A percentile compares a stretch with the other conserved stretches of the same genome.
These are phyloP conservation scores for Cheumatopsyche charites DNA, from an alignment of 1,140 invertebrate genomes.

Conservation along the genomic window DNA sequence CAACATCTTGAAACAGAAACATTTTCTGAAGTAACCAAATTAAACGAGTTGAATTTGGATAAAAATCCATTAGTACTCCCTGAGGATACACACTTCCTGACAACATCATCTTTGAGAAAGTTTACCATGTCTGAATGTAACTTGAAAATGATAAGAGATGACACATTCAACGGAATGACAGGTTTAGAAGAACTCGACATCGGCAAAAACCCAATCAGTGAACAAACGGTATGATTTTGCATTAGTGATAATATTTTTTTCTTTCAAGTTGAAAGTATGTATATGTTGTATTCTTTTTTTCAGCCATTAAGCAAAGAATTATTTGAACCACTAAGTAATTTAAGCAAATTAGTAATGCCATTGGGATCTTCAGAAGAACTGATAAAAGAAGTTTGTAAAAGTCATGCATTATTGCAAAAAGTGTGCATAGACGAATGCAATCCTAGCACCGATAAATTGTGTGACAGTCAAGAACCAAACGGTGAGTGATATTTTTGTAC, in stretches of 20 bases:
- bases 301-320: conserved; percentile 36
- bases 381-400: conserved; percentile 10
- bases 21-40: conserved; percentile 56
- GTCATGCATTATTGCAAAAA: not conserved
- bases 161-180: conserved; percentile 53
- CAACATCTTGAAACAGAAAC: conserved; percentile 59
- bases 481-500: too few species aligned
- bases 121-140: conserved; percentile 53
- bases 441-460: not conserved
- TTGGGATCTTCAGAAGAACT: not conserved
- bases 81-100: conserved; percentile 51
- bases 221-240: conserved; percentile 42
- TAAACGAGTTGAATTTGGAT: conserved; percentile 59
- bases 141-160: conserved; percentile 52
- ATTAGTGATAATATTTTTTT: not conserved
- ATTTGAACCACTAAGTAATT: conserved; percentile 40
- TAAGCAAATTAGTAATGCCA: conserved; percentile 40
- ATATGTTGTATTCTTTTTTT: conserved; percentile 23
- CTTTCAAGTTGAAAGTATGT: too few species aligned
- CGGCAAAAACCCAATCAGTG: conserved; percentile 57
- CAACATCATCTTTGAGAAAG: conserved; percentile 50
- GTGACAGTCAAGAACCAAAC: not conserved
- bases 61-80: conserved; percentile 60
- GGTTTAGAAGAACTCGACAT: conserved; percentile 57
- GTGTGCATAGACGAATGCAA: conserved; percentile 19